Evolutionary conservation across 2,888 invertebrate genomes (phyloP), one percentile per base, ranked within the genome.

Genomic region (Nomada fabriciana): DNA sequence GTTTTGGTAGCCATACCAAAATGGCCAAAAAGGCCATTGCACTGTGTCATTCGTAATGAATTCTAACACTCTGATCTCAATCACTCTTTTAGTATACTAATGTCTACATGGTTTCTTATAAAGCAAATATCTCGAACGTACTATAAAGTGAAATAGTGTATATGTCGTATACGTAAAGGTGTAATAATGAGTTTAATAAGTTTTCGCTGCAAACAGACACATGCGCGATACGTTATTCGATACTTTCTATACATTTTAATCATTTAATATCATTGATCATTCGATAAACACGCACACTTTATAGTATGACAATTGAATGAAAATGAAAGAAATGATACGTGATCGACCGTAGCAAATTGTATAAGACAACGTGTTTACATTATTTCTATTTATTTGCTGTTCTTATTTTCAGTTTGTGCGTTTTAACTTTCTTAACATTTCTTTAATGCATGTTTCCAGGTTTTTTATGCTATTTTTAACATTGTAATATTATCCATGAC

Each of bases 401-500:
- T 80, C 61, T 88, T 88, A 85, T 87, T 88, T 88, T 88, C 79
- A 88, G 87, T 83, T 87, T 75, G 70, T 80, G 79, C 75, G 76
- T 87, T 71, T 85, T 80, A 85, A 82, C 78, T 73, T 74, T 53
- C 70, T 74, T 85, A 88, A 88, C 87, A 60, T 74, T 71, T 74
- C 50, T 92, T 92, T 89, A 85, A 90, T 91, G 93, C 93, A 93
- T 93, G 93, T 90, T 92, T 93, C 89, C 92, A 93, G 93, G 93
- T 91, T 90, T 92, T 75, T 88, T 88, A 82, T 91, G 88, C 83
- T 89, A 87, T 23, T 25, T 74, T 69, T 88, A 80, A 89, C 84
- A 77, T 72, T 67, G 55, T 23, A 80, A 85, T 75, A 75, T 86
- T 85, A 88, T 57, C 85, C 71, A 82, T 78, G 78, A 84, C 72